Base-by-base conservation (phyloP, 2,113 vertebrate species). In the Chloebia gouldiae region DNA sequence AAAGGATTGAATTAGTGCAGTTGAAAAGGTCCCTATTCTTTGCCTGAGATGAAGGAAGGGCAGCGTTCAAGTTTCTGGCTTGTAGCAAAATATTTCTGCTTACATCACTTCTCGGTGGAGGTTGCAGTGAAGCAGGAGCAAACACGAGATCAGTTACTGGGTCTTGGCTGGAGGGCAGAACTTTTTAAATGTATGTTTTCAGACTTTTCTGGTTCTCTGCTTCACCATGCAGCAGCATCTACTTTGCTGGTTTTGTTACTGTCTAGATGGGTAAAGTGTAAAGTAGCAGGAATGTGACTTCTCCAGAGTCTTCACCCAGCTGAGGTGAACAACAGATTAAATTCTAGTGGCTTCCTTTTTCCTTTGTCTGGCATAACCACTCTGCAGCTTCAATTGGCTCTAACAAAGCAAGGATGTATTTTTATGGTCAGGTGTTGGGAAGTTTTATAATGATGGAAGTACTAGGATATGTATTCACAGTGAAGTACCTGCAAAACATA, bases 31-130 rank as follows among this genome's bases (percentile, higher is more conserved):
- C 77, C 27, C 42, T 73, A 3, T 83, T 90, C 84, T 79, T 93
- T 93, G 82, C 23, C 76, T 63, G 68, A 77, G 59, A 77, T 24
- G 12, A 79, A 73, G 71, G 93, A 97, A 96, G 90, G 75, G 60
- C 86, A 90, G 33, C 4, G 2, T 60, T 87, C 69, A 79, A 75
- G 45, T 63, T 82, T 47, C 86, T 92, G 86, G 88, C 82, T 94
- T 42, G 63, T 70, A 88, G 93, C 79, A 93, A 93, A 81, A 63
- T 73, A 65, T 82, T 88, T 63, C 82, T 93, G 64, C 64, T 95
- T 86, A 47, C 56, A 77, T 90, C 68, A 63, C 35, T 78, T 45
- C 59, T 85, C 22, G 15, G 28, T 31, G 54, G 54, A 65, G 33
- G 85, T 85, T 86, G 60, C 85, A 80, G 44, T 78, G 88, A 83